These are phyloP conservation scores for Ptiloglossa arizonensis DNA, from an alignment of 1,140 invertebrate species.

Conservation along the genomic window DNA sequence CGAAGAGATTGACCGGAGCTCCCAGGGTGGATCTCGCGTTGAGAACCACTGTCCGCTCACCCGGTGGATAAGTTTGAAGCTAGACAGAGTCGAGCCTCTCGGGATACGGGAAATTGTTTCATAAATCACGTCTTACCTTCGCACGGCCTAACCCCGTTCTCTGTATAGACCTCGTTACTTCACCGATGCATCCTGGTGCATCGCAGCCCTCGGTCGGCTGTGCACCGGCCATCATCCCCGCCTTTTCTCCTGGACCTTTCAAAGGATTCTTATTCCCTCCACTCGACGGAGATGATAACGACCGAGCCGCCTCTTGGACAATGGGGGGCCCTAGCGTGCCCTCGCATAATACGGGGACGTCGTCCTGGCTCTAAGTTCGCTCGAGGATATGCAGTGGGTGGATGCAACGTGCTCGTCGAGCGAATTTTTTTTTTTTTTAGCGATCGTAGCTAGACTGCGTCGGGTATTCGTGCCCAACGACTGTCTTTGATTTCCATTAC, in stretches of 20 bases:
- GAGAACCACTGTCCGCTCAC: not conserved
- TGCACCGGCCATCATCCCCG: conserved; percentile 3
- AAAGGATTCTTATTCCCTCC: conserved; percentile 39
- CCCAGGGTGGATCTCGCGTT: no score
- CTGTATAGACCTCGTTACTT: conserved; percentile 51
- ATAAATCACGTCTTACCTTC: conserved; percentile 57
- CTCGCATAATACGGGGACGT: conserved; percentile 26
- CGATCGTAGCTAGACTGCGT: no score
- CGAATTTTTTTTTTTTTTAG: no score
- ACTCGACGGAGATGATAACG: conserved; percentile 54
- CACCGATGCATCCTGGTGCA: conserved; percentile 16
- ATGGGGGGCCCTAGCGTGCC: conserved; percentile 3
- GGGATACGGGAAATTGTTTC: conserved; percentile 56
- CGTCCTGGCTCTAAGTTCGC: not conserved
- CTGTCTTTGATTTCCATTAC: no score
- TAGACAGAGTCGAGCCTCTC: conserved; percentile 26
- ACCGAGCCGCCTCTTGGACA: conserved; percentile 33
- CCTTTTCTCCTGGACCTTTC: conserved; percentile 31
- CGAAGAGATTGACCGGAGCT: no score
- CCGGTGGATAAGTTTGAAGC: conserved; percentile 36
- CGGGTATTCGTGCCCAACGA: no score
- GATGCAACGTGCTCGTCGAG: conserved; percentile 21
- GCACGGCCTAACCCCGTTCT: conserved; percentile 27
- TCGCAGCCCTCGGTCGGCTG: not conserved
- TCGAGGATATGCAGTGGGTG: not conserved